These are phyloP conservation scores for Riptortus pedestris DNA, from an alignment of 1,140 invertebrate genomes.

Conservation along the genomic window DNA sequence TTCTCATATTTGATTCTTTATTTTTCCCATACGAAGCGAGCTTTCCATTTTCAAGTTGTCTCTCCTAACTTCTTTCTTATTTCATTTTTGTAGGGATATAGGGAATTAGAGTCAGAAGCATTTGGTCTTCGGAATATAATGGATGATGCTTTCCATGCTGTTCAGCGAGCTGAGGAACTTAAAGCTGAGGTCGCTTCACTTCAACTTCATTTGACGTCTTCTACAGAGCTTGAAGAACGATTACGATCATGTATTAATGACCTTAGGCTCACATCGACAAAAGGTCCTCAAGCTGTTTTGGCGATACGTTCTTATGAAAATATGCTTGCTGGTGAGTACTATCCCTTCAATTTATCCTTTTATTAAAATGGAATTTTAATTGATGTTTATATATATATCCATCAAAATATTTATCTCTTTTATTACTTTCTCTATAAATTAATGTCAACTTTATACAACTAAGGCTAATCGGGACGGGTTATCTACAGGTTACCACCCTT, in stretches of 20 bases:
- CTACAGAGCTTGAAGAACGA: constrained; percentile 14
- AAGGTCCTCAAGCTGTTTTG: background rate
- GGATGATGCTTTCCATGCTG: constrained; percentile 3
- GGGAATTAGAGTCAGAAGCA: background rate
- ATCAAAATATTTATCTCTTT: background rate
- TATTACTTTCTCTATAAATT: background rate
- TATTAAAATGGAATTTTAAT: background rate
- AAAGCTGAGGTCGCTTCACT: constrained; percentile 15
- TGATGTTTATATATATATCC: background rate
- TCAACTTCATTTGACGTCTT: constrained; percentile 7
- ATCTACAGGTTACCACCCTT: too few species aligned
- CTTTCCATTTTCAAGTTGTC: too few species aligned
- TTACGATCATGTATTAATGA: constrained; percentile 5
- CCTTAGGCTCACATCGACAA: background rate
- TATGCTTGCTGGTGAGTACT: background rate
- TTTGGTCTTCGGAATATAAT: constrained; percentile 20
- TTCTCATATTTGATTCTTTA: too few species aligned
- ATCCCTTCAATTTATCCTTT: background rate
- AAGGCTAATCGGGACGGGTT: too few species aligned
- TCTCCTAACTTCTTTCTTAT: too few species aligned
- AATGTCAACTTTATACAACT: too few species aligned
- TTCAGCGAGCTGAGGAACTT: background rate
- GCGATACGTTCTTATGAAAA: background rate
- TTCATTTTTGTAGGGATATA: background rate
- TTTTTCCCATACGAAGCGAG: too few species aligned